phyloP scores from a whole-genome alignment of 2,888 invertebrate species.

The Sesia apiformis region DNA sequence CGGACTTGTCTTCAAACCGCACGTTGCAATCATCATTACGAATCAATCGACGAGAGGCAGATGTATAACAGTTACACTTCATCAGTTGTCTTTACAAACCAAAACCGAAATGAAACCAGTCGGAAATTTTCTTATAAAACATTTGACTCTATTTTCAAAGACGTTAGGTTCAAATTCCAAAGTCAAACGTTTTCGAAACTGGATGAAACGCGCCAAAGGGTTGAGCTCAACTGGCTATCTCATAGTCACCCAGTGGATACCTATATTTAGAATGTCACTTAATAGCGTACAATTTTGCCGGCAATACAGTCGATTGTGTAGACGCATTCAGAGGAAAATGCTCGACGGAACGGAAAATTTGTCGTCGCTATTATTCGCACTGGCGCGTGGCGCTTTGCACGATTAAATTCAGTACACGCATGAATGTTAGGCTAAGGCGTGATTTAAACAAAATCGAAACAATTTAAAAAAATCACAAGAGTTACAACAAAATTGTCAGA shows the following conservation, averaged over 20 bases:
- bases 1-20: slow-evolving; percentile 46
- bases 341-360: slow-evolving; percentile 68
- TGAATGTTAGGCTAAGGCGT: slow-evolving; percentile 32
- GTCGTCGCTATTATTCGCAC: slow-evolving; percentile 65
- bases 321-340: slow-evolving; percentile 70
- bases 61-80: slow-evolving; percentile 62
- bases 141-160: neutral
- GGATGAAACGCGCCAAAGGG: slow-evolving; percentile 36
- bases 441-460: slow-evolving; percentile 18
- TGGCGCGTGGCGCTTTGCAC: slow-evolving; percentile 56
- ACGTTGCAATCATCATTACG: slow-evolving; percentile 47
- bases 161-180: neutral
- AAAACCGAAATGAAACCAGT: neutral
- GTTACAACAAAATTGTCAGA: no score
- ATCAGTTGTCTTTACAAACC: slow-evolving; percentile 23
- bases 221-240: slow-evolving; percentile 43
- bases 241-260: slow-evolving; percentile 47
- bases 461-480: neutral
- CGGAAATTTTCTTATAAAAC: neutral
- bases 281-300: slow-evolving; percentile 67
- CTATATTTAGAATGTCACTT: slow-evolving; percentile 70
- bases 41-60: slow-evolving; percentile 49
- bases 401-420: slow-evolving; percentile 61
- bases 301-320: slow-evolving; percentile 64
- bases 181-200: slow-evolving; percentile 10